Evolutionary conservation across 2,113 vertebrate species (phyloP), one percentile per base, ranked within the genome.

Genomic region (Capricornis sumatraensis): DNA sequence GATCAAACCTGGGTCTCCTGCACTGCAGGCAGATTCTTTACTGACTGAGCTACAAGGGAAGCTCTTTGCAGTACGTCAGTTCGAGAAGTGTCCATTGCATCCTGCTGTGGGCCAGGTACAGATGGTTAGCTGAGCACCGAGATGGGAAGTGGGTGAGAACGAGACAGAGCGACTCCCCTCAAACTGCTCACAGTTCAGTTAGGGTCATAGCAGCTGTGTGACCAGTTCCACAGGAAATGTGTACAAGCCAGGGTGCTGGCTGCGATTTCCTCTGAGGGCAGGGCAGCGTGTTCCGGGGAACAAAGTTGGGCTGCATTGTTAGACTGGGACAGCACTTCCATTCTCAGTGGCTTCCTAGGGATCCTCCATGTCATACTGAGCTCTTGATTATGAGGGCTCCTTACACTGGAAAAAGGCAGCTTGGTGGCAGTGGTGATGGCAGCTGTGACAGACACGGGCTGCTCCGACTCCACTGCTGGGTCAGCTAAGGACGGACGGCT

Each of bases 271-370:
- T 16, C 67, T 33, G 50, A 43, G 57, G 76, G 7, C 16, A 16
- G 6, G 23, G 40, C 13, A 45, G 28, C 1, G 0, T 11, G 67
- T 3, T 58, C 10, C 45, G 21, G 1, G 9, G 28, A 57, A 21
- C 33, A 30, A 33, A 78, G 79, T 2, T 36, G 79, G 11, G 36
- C 0, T 64, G 43, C 14, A 0, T 5, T 11, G 1, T 4, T 1
- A 13, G 71, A 6, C 50, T 10, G 12, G 3, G 17, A 28, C 1
- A 45, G 30, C 57, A 21, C 40, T 17, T 33, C 14, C 0, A 3
- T n/a, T 47, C 30, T 58, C 43, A 3, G 14, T 23, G 76, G 13
- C 55, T 78, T 67, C 43, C 81, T 25, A 36, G 28, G 7, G 36
- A 28, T 57, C 52, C 25, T 50, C 40, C 33, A 7, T 33, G 53